Evolutionary conservation across 2,113 vertebrate species (phyloP).

Genomic region (Sigmodon hispidus): DNA sequence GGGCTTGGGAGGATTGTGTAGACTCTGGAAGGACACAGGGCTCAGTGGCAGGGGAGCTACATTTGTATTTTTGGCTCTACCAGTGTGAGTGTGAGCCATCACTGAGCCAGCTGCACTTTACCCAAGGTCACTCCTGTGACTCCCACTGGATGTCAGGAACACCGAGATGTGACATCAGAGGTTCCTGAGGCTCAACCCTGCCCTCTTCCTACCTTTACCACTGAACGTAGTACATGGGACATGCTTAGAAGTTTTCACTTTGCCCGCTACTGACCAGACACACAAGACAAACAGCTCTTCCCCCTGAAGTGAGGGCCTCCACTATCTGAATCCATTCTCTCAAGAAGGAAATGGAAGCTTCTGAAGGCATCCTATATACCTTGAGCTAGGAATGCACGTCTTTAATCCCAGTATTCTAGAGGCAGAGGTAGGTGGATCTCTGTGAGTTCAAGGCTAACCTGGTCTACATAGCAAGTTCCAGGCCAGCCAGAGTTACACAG

Average conservation of each 20-base stretch:
- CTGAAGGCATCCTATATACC: neutral
- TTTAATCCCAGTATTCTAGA: neutral
- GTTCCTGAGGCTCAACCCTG: neutral
- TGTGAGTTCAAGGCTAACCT: neutral
- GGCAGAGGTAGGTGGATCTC: neutral
- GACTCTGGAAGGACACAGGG: neutral
- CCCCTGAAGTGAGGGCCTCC: neutral
- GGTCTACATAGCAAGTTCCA: neutral
- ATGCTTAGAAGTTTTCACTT: neutral
- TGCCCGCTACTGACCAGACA: neutral
- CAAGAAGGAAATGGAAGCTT: constrained; percentile 44
- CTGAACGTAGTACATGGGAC: neutral
- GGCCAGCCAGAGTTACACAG: neutral
- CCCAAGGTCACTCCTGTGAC: neutral
- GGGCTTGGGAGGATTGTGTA: too few species aligned
- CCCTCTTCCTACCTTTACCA: neutral
- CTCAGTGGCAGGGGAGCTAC: neutral
- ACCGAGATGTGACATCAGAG: neutral
- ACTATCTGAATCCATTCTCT: neutral
- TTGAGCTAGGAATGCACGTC: neutral
- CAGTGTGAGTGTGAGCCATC: neutral
- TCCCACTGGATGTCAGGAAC: neutral
- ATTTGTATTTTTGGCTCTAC: neutral
- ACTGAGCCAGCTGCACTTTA: neutral
- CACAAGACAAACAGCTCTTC: neutral